Evolutionary conservation across 2,113 vertebrate species (phyloP), one percentile per base, ranked within the genome.

Genomic region (Ciconia stormi): DNA sequence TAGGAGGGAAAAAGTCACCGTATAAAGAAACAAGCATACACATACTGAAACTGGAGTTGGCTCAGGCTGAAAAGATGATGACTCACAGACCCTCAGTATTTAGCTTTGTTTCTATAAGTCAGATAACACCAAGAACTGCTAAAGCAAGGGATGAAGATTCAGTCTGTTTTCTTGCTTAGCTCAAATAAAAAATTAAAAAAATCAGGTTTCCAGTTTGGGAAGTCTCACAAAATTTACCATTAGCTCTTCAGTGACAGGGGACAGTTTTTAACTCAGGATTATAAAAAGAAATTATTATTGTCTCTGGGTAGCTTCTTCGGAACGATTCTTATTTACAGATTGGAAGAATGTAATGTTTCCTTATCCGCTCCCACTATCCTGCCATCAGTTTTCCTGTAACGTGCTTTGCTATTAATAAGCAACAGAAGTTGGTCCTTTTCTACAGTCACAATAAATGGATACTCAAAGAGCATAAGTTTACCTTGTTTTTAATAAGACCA

Each of bases 21-120:
- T 40, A 69, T 73, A 91, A 87, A 79, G 87, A 91, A 96, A 88
- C 73, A 96, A 87, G 85, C 30, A 77, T 6, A 73, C 46, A 77
- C 53, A 85, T 26, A 92, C 30, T 87, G 90, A 90, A 93, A 70
- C 36, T 82, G 25, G 36, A 93, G 78, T 58, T 94, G 87, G 92
- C 92, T 87, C 62, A 93, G 74, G 53, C 93, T 77, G 78, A 91
- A 91, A 91, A 96, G 94, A 96, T 69, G 91, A 96, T 96, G 95
- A 97, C 70, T 97, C 93, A 95, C 77, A 82, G 70, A 80, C 6
- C 10, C n/a, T 79, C 46, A 82, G 81, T 52, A 91, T 69, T 90
- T 85, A 88, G 73, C 44, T 94, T 87, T 96, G 78, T 95, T 96
- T 91, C 78, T 73, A 26, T 80, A 96, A 93, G 90, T 76, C 61